phyloP scores from a whole-genome alignment of 1,140 invertebrate genomes.

The Polyergus mexicanus region DNA sequence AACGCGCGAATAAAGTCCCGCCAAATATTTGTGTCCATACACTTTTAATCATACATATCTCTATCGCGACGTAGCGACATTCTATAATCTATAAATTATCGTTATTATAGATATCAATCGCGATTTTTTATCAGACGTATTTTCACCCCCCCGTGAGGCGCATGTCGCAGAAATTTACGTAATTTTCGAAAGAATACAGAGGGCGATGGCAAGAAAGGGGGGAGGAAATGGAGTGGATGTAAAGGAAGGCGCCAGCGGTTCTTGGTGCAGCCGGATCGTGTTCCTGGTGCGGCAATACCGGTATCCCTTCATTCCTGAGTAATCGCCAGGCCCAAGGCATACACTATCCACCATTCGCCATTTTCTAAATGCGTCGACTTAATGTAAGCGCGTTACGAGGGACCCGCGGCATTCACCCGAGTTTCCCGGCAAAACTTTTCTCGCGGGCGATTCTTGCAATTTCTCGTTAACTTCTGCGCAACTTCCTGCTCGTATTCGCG shows the following conservation, averaged over 20 bases:
- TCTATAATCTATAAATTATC: not conserved
- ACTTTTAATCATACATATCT: no score
- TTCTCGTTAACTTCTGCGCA: not conserved
- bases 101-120: not conserved
- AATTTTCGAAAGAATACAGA: conserved; percentile 61
- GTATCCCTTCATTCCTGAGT: conserved; percentile 86
- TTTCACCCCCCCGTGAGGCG: not conserved
- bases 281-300: conserved; percentile 83
- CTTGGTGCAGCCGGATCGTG: conserved; percentile 75
- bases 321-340: conserved; percentile 84
- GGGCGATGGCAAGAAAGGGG: not conserved
- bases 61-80: not conserved
- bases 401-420: conserved; percentile 29
- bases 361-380: conserved; percentile 82
- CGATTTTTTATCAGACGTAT: conserved; percentile 54
- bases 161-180: conserved; percentile 43
- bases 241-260: conserved; percentile 77
- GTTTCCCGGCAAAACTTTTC: conserved; percentile 28
- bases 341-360: conserved; percentile 78
- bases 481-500: not conserved
- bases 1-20: conserved; percentile 56
- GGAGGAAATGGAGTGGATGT: conserved; percentile 59
- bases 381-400: conserved; percentile 67
- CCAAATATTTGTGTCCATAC: not conserved
- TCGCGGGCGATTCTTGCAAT: not conserved